Evolutionary conservation across 2,888 invertebrate genomes (phyloP).

Genomic region (Romanomermis culicivorax): DNA sequence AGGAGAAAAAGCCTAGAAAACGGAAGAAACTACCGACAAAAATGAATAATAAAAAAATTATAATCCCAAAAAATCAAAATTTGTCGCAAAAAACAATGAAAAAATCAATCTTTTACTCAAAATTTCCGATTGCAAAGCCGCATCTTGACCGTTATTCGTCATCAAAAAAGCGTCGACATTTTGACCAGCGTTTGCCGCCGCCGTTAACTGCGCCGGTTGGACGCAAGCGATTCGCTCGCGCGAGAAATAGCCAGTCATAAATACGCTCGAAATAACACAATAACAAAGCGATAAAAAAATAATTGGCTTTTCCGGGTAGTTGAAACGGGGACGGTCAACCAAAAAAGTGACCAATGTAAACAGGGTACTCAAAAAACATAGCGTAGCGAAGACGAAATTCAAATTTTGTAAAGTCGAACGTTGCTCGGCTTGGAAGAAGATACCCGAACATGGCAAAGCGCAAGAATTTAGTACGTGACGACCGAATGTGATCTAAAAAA

Average conservation of each 20-base stretch:
- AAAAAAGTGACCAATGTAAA: constrained; percentile 91
- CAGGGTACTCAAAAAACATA: constrained; percentile 81
- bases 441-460: constrained; percentile 19
- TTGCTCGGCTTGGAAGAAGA: constrained; percentile 19
- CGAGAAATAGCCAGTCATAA: constrained; percentile 45
- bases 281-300: constrained; percentile 91
- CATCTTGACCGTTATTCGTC: no score
- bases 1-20: no score
- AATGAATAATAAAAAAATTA: no score
- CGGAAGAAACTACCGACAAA: no score
- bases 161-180: no score
- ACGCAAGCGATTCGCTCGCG: neutral
- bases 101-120: no score
- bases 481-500: no score
- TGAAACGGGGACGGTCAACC: constrained; percentile 60
- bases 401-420: constrained; percentile 36
- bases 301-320: constrained; percentile 86
- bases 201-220: neutral
- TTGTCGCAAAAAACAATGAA: no score
- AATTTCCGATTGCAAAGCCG: no score
- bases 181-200: neutral
- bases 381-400: constrained; percentile 85
- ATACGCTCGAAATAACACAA: constrained; percentile 65
- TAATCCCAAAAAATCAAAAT: no score
- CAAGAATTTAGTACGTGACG: no score